Evolutionary conservation across 2,888 invertebrate species (phyloP), one percentile per base, ranked within the genome.

Genomic region (Nomada flava): DNA sequence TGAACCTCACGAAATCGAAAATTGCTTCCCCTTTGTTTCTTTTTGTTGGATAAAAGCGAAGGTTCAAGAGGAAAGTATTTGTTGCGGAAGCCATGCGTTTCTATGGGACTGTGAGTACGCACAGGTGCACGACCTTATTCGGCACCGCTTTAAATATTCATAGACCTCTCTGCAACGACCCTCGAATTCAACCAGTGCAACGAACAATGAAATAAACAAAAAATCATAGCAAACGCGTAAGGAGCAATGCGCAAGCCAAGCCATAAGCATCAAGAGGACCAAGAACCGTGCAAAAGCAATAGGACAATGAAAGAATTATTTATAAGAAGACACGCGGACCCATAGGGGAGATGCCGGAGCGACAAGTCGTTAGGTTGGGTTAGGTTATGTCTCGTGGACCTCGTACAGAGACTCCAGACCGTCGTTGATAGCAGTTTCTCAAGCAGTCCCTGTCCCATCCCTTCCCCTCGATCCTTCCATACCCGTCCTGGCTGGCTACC

Each of bases 341-440:
- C 44, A 20, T 36, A 57, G 36, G 50, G 42, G 29, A 65, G 79
- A 72, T 72, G 68, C 77, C 67, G 4, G 63, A 71, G 67, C 70
- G 76, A 47, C 69, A 47, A 79, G 70, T 62, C 57, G 64, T 50
- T 62, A 55, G 75, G 72, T 86, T 78, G 70, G 63, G 65, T 86
- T 65, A 84, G 78, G 76, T 84, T 79, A 68, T 73, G 78, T 81
- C 68, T 70, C 29, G 57, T 29, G 53, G 47, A 76, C 36, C 36
- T 44, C 68, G 65, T 53, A 52, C 50, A 72, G 72, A 69, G 36
- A 63, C 53, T 65, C 52, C 69, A 73, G 52, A 52, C 62, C 65
- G 36, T 72, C 63, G 62, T n/a, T 18, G 76, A 82, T 76, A 67
- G 80, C 77, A 85, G 76, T 86, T 86, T 86, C 86, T 82, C 86